A percentile compares a stretch with the other conserved stretches of the same genome.
Conservation (phyloP, 2,888 invertebrate species). For the Chrysotoxum bicinctum region DNA sequence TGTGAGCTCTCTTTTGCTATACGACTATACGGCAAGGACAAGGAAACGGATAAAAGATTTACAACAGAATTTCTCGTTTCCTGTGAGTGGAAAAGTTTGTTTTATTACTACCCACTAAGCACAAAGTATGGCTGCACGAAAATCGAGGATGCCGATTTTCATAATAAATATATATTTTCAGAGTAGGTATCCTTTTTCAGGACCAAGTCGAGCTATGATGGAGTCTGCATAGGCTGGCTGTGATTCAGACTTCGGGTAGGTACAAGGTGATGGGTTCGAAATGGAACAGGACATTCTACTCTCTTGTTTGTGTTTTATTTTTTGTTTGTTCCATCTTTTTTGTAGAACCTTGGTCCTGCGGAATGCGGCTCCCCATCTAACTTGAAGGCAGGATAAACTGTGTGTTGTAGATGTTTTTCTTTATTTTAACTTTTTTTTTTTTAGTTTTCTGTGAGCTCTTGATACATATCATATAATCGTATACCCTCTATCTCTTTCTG, state of each 20-base stretch:
- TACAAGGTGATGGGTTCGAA: constrained; percentile 8
- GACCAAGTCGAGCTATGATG: background rate
- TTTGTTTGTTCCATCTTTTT: background rate
- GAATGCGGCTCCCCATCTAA: constrained; percentile 53
- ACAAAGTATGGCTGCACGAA: constrained; percentile 52
- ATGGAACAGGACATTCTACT: background rate
- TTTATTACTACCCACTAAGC: constrained; percentile 66
- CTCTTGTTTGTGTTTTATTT: background rate
- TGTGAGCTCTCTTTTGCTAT: background rate
- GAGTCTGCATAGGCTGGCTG: constrained; percentile 13
- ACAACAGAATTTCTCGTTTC: constrained; percentile 62
- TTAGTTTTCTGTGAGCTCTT: background rate
- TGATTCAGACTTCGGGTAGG: background rate
- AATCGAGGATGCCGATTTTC: constrained; percentile 60
- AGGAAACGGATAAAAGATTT: constrained; percentile 63
- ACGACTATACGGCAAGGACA: background rate
- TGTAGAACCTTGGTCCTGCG: constrained; percentile 46
- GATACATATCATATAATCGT: constrained; percentile 31
- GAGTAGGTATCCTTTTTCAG: constrained; percentile 52
- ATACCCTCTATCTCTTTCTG: constrained; percentile 22
- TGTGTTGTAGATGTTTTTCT: constrained; percentile 33
- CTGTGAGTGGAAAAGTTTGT: constrained; percentile 71
- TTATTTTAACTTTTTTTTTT: constrained; percentile 14
- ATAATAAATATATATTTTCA: constrained; percentile 66
- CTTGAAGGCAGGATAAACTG: constrained; percentile 60